phyloP scores from a whole-genome alignment of 1,140 invertebrate genomes.

The Zaprionus inermis region DNA sequence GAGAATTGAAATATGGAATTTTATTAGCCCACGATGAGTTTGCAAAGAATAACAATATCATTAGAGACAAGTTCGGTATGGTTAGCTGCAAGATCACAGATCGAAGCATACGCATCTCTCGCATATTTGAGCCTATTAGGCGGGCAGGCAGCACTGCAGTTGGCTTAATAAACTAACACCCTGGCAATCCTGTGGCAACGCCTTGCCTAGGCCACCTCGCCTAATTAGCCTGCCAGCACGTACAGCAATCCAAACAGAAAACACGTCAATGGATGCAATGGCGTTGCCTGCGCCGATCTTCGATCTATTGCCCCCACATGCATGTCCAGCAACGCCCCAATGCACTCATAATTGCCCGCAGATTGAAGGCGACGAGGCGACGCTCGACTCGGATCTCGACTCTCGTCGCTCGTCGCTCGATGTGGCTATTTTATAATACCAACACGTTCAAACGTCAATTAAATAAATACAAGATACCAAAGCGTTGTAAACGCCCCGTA shows the following conservation, averaged over 20 bases:
- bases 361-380: slow-evolving; percentile 19
- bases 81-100: too few relatives aligned
- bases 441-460: slow-evolving; percentile 81
- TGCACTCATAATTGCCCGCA: slow-evolving; percentile 74
- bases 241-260: slow-evolving; percentile 69
- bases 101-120: slow-evolving; percentile 5
- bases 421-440: slow-evolving; percentile 77
- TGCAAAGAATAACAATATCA: slow-evolving; percentile 2
- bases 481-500: slow-evolving; percentile 80
- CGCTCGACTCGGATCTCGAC: too few relatives aligned
- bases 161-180: slow-evolving; percentile 78
- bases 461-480: slow-evolving; percentile 82
- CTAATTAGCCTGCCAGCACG: slow-evolving; percentile 79
- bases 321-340: slow-evolving; percentile 77
- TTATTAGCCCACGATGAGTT: slow-evolving; percentile 29
- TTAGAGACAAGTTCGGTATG: background rate
- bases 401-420: background rate
- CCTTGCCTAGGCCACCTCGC: slow-evolving; percentile 6
- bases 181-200: slow-evolving; percentile 52
- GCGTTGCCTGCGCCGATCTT: slow-evolving; percentile 36
- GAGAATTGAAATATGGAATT: slow-evolving; percentile 39
- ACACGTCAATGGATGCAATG: slow-evolving; percentile 33
- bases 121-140: slow-evolving; percentile 71
- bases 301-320: slow-evolving; percentile 77
- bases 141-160: slow-evolving; percentile 34